These are phyloP conservation scores for Semicossyphus pulcher DNA, from an alignment of 2,113 vertebrate genomes.

Conservation along the genomic window DNA sequence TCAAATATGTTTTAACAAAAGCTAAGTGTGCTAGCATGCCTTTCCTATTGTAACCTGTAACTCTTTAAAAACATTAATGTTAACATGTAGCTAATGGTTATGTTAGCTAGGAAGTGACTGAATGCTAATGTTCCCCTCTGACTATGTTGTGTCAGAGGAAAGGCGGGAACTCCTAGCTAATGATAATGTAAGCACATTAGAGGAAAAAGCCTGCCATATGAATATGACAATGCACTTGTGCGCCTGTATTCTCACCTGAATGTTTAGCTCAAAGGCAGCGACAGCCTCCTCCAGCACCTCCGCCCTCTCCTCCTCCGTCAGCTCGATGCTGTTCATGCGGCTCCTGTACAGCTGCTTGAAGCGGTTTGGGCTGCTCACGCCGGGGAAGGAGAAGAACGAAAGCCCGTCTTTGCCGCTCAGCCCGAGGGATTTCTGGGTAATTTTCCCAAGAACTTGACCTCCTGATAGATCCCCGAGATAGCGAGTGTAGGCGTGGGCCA, in stretches of 20 bases:
- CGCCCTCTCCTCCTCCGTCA: slow-evolving; percentile 77
- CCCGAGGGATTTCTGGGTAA: slow-evolving; percentile 91
- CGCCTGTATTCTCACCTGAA: slow-evolving; percentile 76
- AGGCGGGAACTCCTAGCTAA: too few relatives aligned
- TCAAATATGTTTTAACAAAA: too few relatives aligned
- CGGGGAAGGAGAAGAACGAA: slow-evolving; percentile 91
- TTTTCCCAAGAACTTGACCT: slow-evolving; percentile 93
- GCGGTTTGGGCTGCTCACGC: slow-evolving; percentile 87
- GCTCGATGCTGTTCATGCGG: slow-evolving; percentile 92
- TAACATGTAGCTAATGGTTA: too few relatives aligned
- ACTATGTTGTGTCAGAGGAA: too few relatives aligned
- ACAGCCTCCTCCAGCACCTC: slow-evolving; percentile 89
- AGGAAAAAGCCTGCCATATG: too few relatives aligned
- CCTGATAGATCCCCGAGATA: slow-evolving; percentile 96
- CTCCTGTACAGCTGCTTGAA: slow-evolving; percentile 98
- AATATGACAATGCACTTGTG: too few relatives aligned
- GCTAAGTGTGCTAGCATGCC: too few relatives aligned
- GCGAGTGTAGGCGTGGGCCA: slow-evolving; percentile 94
- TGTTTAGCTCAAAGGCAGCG: slow-evolving; percentile 86
- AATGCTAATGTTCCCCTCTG: too few relatives aligned
- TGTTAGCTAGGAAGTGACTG: too few relatives aligned
- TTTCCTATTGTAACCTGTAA: too few relatives aligned
- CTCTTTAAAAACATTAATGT: too few relatives aligned
- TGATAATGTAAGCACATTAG: too few relatives aligned
- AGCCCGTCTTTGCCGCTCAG: slow-evolving; percentile 88